phyloP scores from a whole-genome alignment of 2,113 vertebrate genomes.

The Delphinapterus leucas region DNA sequence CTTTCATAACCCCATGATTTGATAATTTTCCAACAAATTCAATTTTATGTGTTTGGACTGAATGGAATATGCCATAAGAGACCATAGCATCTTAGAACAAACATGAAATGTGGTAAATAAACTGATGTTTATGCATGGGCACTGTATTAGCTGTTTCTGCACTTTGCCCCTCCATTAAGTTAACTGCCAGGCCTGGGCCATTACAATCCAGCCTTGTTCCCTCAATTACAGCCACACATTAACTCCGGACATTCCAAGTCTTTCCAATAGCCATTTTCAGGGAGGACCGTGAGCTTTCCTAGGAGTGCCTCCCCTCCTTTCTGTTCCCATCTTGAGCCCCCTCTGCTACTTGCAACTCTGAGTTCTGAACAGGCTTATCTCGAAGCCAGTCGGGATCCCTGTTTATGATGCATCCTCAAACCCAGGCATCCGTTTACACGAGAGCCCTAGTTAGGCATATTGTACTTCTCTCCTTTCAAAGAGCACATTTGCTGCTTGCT shows the following conservation, averaged over 20 bases:
- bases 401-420: slow-evolving; percentile 14
- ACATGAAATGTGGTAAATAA: slow-evolving; percentile 10
- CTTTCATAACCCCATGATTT: background rate
- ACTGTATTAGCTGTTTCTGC: slow-evolving; percentile 43
- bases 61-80: background rate
- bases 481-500: slow-evolving; percentile 48
- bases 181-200: background rate
- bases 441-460: slow-evolving; percentile 42
- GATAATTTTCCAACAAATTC: slow-evolving; percentile 6
- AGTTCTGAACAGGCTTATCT: background rate
- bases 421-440: background rate
- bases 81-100: slow-evolving; percentile 28
- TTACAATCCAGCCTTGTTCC: slow-evolving; percentile 15
- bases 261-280: slow-evolving; percentile 21
- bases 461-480: slow-evolving; percentile 33
- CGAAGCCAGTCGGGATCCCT: background rate
- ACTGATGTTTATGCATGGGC: background rate
- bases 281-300: background rate
- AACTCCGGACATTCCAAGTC: background rate
- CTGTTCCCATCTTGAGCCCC: background rate
- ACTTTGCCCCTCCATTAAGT: slow-evolving; percentile 60
- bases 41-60: background rate
- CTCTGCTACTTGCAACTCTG: slow-evolving; percentile 17
- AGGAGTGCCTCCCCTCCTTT: background rate
- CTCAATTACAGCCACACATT: background rate